Evolutionary conservation across 2,888 invertebrate genomes (phyloP), one percentile per base, ranked within the genome.

Genomic region (Drosophila tripunctata): DNA sequence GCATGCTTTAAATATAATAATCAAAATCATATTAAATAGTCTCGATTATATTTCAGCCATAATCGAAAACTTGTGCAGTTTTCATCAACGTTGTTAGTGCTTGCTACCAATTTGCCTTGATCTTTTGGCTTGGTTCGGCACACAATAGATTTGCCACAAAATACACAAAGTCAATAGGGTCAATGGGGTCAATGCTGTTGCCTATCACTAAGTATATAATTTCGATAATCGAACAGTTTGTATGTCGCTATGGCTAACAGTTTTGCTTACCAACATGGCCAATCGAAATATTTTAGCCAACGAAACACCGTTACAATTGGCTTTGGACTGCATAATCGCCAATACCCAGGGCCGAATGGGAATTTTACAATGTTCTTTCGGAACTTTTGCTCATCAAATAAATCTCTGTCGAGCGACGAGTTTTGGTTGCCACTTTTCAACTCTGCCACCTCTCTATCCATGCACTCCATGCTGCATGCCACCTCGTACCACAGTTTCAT

Each of bases 321-420:
- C 40, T 64, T 65, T 77, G 68, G 75, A 78, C 55, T 51, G 72
- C 70, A 85, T 85, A 85, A 85, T 80, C 73, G 60, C 5, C 43
- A 52, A 66, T 51, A 58, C 54, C 68, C 75, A 41, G 51, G 65
- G 68, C 80, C 60, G 48, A 73, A 70, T 47, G 55, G 61, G 45
- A 55, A 56, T 54, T 54, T 76, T 80, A 70, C 78, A 77, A 41
- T 50, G 30, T 65, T 70, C 66, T 74, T 63, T 41, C 47, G 50
- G 70, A 61, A 65, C 51, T 56, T 57, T 56, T 57, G 68, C 85
- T 87, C 87, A 81, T 81, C 87, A 81, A 87, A 81, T 81, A 81
- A 81, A 81, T 81, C 81, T 81, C 82, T 81, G 87, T 81, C 76
- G 71, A 60, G 61, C 61, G 79, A 31, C 72, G 72, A 72, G 78